phyloP scores from a whole-genome alignment of 2,888 invertebrate species.

The Drosophila rubida region DNA sequence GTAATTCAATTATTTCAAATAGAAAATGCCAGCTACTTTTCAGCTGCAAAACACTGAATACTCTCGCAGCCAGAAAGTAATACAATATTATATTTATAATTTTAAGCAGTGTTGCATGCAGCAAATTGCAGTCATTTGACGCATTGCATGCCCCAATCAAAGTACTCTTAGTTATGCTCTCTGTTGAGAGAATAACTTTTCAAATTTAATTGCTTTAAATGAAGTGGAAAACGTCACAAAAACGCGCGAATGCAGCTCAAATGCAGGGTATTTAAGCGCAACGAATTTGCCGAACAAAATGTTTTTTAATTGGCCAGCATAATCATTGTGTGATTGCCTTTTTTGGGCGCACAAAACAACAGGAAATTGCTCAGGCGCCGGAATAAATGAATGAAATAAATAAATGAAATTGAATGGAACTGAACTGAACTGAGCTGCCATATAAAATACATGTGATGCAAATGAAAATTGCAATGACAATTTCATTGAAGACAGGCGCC shows the following conservation, averaged over 20 bases:
- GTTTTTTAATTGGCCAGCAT: constrained; percentile 27
- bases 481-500: constrained; percentile 23
- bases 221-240: not conserved
- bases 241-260: not conserved
- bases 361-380: constrained; percentile 41
- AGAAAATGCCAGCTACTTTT: not conserved
- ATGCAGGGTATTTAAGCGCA: not conserved
- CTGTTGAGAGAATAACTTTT: not conserved
- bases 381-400: constrained; percentile 28
- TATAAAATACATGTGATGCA: not conserved
- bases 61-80: not conserved
- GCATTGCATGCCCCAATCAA: constrained; percentile 6
- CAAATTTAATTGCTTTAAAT: constrained; percentile 2
- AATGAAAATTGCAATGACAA: constrained; percentile 27
- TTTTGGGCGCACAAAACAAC: constrained; percentile 21
- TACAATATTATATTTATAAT: not conserved
- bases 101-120: too few species aligned
- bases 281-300: constrained; percentile 33
- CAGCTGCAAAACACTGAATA: not conserved
- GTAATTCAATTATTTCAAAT: constrained; percentile 47
- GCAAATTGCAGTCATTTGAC: not conserved
- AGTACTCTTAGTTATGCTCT: not conserved
- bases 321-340: constrained; percentile 26
- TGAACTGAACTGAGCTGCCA: not conserved
- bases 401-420: constrained; percentile 6